Evolutionary conservation across 2,113 vertebrate species (phyloP).

Genomic region (Cyanistes caeruleus): DNA sequence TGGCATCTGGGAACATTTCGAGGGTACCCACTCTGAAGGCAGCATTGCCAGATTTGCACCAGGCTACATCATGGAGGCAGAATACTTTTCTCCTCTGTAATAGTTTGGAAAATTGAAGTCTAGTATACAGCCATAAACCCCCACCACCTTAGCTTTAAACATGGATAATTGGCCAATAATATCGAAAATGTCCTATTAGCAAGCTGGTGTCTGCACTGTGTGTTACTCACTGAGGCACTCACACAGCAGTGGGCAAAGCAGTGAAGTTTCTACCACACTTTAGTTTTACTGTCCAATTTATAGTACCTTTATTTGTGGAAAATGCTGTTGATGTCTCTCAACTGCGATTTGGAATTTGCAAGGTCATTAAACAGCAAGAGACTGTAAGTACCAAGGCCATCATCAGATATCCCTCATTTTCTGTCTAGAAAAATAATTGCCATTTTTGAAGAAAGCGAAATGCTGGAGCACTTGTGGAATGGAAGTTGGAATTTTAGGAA

Average conservation of each 20-base stretch:
- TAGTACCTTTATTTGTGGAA: background rate
- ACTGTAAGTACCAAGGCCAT: background rate
- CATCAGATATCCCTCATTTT: background rate
- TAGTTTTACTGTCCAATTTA: background rate
- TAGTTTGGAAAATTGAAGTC: background rate
- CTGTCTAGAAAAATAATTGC: background rate
- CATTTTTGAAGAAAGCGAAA: background rate
- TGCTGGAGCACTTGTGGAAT: background rate
- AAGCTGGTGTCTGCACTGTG: background rate
- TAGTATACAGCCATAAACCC: background rate
- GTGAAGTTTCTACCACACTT: background rate
- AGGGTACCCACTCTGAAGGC: background rate
- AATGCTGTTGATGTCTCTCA: background rate
- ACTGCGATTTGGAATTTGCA: background rate
- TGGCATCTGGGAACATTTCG: background rate
- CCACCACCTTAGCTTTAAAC: background rate
- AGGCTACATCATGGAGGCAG: background rate
- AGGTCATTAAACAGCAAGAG: background rate
- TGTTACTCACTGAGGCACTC: background rate
- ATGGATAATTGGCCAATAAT: background rate
- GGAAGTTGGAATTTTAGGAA: background rate
- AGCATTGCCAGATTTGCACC: background rate
- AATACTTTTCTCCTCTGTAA: background rate
- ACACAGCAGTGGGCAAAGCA: background rate
- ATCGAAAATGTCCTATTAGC: background rate